Evolutionary conservation across 1,140 invertebrate genomes (phyloP).

Genomic region (Drosophila persimilis): DNA sequence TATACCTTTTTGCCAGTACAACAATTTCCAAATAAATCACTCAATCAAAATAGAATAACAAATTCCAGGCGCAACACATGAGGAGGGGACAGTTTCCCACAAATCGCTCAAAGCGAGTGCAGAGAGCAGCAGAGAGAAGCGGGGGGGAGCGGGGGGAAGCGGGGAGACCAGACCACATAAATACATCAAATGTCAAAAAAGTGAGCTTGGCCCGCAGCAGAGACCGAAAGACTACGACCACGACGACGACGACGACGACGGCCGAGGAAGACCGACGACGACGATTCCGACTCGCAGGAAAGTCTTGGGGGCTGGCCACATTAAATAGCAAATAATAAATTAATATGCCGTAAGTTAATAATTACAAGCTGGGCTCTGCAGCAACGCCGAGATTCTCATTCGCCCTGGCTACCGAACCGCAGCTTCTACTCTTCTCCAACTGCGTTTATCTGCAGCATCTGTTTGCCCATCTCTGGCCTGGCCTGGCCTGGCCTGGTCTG

Average conservation of each 20-base stretch:
- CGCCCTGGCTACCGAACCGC: constrained; percentile 57
- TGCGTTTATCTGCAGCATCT: constrained; percentile 48
- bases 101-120: constrained; percentile 70
- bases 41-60: constrained; percentile 73
- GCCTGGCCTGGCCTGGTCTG: constrained; percentile 11
- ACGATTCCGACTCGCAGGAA: background rate
- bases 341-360: constrained; percentile 81
- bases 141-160: constrained; percentile 25
- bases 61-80: constrained; percentile 61
- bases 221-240: constrained; percentile 33
- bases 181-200: constrained; percentile 81
- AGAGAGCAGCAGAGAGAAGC: background rate
- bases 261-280: background rate
- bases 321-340: constrained; percentile 81
- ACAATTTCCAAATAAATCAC: constrained; percentile 80
- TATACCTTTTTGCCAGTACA: constrained; percentile 74
- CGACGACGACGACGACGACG: background rate
- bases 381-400: constrained; percentile 60
- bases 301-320: constrained; percentile 66
- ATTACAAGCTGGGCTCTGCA: constrained; percentile 66
- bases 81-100: constrained; percentile 71
- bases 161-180: constrained; percentile 59
- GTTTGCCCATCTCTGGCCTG: constrained; percentile 20
- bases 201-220: constrained; percentile 65
- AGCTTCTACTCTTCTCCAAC: constrained; percentile 24